phyloP scores from a whole-genome alignment of 2,113 vertebrate species.

The Ramphastos sulfuratus region DNA sequence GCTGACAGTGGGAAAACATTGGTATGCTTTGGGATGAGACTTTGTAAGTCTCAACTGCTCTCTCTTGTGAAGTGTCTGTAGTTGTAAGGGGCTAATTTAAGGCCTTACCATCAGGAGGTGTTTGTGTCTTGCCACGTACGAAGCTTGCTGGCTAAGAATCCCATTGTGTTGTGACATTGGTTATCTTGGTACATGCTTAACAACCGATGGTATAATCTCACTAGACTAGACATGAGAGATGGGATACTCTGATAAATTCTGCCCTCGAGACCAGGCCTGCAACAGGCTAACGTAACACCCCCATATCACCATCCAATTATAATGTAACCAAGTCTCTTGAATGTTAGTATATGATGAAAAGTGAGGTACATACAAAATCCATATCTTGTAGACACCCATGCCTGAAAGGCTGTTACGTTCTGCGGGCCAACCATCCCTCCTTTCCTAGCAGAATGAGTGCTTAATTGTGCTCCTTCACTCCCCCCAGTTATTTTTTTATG shows the following conservation, averaged over 20 bases:
- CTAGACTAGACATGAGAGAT: neutral
- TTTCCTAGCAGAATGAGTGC: neutral
- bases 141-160: neutral
- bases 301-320: neutral
- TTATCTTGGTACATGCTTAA: neutral
- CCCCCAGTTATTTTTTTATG: neutral
- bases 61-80: neutral
- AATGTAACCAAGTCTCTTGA: neutral
- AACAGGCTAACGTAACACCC: neutral
- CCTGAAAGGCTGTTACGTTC: neutral
- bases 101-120: neutral
- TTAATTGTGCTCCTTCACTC: neutral
- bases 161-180: neutral
- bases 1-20: neutral
- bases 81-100: neutral
- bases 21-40: neutral
- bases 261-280: neutral
- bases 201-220: neutral
- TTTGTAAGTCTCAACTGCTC: accelerated
- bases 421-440: neutral
- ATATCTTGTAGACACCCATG: neutral
- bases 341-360: neutral
- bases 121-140: neutral
- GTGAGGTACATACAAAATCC: accelerated
- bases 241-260: neutral